phyloP scores from a whole-genome alignment of 2,888 invertebrate species.

The Myathropa florea region DNA sequence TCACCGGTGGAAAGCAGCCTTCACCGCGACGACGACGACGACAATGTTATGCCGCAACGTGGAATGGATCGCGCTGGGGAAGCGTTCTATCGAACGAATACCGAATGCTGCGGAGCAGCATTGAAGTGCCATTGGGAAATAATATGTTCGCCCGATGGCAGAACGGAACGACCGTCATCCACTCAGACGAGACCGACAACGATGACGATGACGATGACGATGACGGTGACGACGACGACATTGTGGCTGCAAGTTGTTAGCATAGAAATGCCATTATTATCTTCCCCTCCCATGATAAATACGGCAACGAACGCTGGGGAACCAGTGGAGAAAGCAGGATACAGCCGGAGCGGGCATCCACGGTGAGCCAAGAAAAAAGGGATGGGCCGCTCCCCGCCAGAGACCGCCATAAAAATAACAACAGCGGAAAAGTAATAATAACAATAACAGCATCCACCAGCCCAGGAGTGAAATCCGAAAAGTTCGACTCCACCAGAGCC shows the following conservation, averaged over 20 bases:
- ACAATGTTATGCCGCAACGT: constrained; percentile 41
- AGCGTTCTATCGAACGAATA: constrained; percentile 32
- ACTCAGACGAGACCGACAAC: constrained; percentile 11
- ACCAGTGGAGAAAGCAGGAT: constrained; percentile 62
- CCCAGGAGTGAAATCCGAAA: constrained; percentile 52
- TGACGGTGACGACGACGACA: constrained; percentile 43
- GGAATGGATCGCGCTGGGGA: constrained; percentile 30
- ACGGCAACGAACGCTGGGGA: constrained; percentile 31
- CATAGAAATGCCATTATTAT: constrained; percentile 70
- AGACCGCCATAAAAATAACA: constrained; percentile 60
- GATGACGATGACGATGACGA: neutral
- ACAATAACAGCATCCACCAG: constrained; percentile 57
- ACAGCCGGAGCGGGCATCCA: constrained; percentile 12
- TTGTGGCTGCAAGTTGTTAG: constrained; percentile 70
- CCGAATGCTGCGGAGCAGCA: neutral
- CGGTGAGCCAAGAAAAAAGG: constrained; percentile 36
- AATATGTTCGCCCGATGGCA: constrained; percentile 59
- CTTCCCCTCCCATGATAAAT: constrained; percentile 39
- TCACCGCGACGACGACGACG: constrained; percentile 10
- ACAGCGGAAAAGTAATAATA: constrained; percentile 66
- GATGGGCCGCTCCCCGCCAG: constrained; percentile 52
- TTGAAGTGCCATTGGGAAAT: constrained; percentile 55
- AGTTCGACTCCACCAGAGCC: constrained; percentile 20
- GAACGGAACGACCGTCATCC: constrained; percentile 61
- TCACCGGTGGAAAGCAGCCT: neutral